A percentile compares a stretch with the other conserved stretches of the same genome.
These are phyloP conservation scores for Fragum whitleyi DNA, from an alignment of 2,888 invertebrate genomes.

Conservation along the genomic window DNA sequence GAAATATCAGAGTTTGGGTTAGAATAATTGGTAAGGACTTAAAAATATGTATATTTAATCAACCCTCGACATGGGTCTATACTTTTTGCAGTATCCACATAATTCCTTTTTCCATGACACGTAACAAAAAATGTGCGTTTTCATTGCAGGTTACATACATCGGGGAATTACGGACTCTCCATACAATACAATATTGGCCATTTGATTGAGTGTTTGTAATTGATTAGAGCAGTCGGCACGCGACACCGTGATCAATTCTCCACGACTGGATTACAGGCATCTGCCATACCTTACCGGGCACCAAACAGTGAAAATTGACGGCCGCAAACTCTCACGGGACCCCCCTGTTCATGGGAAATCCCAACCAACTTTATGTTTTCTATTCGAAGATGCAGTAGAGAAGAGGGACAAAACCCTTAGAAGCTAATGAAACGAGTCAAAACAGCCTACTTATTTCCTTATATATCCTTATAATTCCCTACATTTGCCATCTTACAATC, in stretches of 20 bases:
- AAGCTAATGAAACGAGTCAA: no score
- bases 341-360: not conserved
- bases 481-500: no score
- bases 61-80: no score
- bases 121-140: not conserved
- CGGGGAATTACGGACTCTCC: constrained; percentile 5
- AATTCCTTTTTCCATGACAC: no score
- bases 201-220: constrained; percentile 30
- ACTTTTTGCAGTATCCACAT: no score
- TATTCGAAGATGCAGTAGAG: no score
- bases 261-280: not conserved
- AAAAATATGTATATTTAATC: no score
- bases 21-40: no score
- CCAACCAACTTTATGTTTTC: not conserved
- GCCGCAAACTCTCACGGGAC: not conserved
- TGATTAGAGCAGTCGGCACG: constrained; percentile 1
- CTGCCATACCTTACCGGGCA: not conserved
- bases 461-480: no score
- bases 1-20: no score
- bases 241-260: constrained; percentile 9
- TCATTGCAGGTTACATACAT: constrained; percentile 1
- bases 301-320: not conserved
- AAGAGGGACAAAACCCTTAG: no score
- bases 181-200: not conserved
- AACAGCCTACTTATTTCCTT: no score